Base-by-base conservation (phyloP, 1,140 invertebrate genomes). In the Cepaea nemoralis region DNA sequence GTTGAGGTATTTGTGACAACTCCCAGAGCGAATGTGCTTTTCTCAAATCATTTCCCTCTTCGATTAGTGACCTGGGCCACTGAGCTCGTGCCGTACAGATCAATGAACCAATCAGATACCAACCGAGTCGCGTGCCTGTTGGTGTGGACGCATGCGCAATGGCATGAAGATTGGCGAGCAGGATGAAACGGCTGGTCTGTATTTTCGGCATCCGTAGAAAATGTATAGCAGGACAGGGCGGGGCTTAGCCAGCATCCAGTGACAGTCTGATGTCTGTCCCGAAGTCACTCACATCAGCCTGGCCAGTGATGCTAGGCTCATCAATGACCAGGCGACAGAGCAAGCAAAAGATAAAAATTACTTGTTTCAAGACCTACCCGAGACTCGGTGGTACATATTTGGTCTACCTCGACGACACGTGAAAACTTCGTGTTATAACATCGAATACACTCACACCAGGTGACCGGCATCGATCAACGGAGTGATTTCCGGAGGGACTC, bases 61-160 rank as follows among this genome's bases (percentile, higher is more conserved):
- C 71, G 71, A 74, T 74, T 48, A 74, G 16, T 22, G 27, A 14
- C 42, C 22, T 10, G 31, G 24, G 33, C 59, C 59, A 63, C 6
- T 63, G n/a, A 16, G 27, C 71, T 50, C 42, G 71, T 22, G 40
- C 42, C 27, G 5, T 8, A 31, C 40, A 0, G 42, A 74, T 74
- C 71, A 74, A 74, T 74, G 27, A 48, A 48, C 71, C 71, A 74
- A 74, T 74, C 71, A 33, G 39, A 33, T 16, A n/a, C 40, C 1
- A 74, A n/a, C 42, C 27, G 24, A 12, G 71, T 74, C 71, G 71
- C 42, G 71, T 74, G 71, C 16, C 42, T 22, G 2, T 35, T 39
- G n/a, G 2, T 3, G 14, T 0, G 22, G 6, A 40, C 70, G 70
- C 70, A 73, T 40, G 70, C 37, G 37, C 37, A 40, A 35, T 0